A percentile compares a stretch with the other conserved stretches of the same genome.
phyloP scores from a whole-genome alignment of 2,113 vertebrate genomes.

The Platichthys stellatus region DNA sequence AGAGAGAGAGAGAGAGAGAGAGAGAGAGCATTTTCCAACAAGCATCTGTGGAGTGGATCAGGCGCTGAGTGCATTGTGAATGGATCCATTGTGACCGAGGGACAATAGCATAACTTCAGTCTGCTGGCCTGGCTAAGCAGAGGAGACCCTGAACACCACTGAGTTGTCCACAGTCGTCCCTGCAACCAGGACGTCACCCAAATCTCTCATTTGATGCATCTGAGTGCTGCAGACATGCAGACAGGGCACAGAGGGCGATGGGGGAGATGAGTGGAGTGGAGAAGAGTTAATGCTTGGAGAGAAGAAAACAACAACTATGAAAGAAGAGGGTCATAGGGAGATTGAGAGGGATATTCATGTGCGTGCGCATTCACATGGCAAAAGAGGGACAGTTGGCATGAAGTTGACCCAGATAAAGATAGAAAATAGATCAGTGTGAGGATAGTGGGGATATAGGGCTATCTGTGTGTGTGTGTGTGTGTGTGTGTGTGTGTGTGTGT shows the following conservation, averaged over 20 bases:
- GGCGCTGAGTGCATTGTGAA: constrained; percentile 63
- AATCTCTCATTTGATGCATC: neutral
- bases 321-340: constrained; percentile 65
- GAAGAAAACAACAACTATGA: constrained; percentile 2
- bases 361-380: constrained; percentile 42
- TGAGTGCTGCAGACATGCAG: neutral
- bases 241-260: neutral
- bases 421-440: constrained; percentile 46
- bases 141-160: constrained; percentile 7
- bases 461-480: too few species aligned
- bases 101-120: constrained; percentile 78
- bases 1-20: neutral
- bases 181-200: too few species aligned
- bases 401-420: constrained; percentile 74
- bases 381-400: constrained; percentile 70
- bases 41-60: constrained; percentile 76
- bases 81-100: constrained; percentile 75
- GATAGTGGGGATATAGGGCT: neutral
- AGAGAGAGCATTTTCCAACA: constrained; percentile 56
- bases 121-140: constrained; percentile 57
- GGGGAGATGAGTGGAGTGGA: neutral
- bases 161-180: neutral
- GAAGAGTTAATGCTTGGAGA: neutral
- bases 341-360: constrained; percentile 66
- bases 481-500: too few species aligned